phyloP scores from a whole-genome alignment of 1,140 invertebrate genomes.

The Heliconius hewitsoni region DNA sequence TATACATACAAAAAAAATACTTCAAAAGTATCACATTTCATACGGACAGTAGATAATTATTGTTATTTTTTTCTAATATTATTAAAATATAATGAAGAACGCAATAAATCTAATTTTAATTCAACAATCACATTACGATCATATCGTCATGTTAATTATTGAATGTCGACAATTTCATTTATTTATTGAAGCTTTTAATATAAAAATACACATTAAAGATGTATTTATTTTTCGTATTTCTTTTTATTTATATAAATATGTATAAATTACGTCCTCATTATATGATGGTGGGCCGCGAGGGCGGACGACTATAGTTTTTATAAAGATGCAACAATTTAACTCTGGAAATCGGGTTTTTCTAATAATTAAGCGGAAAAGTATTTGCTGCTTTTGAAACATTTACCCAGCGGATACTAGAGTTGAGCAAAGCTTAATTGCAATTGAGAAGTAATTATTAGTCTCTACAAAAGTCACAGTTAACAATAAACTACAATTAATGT shows the following conservation, averaged over 20 bases:
- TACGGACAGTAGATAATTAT: conserved; percentile 4
- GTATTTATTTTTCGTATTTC: conserved; percentile 4
- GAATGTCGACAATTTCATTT: conserved; percentile 8
- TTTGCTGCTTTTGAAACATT: no score
- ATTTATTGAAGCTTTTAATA: conserved; percentile 15
- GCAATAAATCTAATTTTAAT: conserved; percentile 22
- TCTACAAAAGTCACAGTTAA: no score
- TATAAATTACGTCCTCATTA: conserved; percentile 17
- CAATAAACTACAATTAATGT: no score
- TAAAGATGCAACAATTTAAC: no score
- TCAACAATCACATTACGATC: conserved; percentile 15
- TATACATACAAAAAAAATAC: conserved; percentile 5
- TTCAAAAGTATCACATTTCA: conserved; percentile 25
- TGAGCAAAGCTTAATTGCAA: no score
- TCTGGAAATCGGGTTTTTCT: no score
- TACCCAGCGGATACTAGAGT: no score
- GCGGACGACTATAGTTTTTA: neutral
- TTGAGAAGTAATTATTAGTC: no score
- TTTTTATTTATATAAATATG: conserved; percentile 16
- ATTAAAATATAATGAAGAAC: conserved; percentile 12
- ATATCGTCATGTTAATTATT: conserved; percentile 4
- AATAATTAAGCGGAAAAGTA: no score
- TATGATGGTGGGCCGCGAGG: neutral
- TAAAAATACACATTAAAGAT: conserved; percentile 27
- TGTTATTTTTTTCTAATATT: neutral